Percentiles rank a stretch among this genome's conserved stretches.
Evolutionary conservation across 2,113 vertebrate genomes (phyloP).

Genomic region (Corythornis cristatus): DNA sequence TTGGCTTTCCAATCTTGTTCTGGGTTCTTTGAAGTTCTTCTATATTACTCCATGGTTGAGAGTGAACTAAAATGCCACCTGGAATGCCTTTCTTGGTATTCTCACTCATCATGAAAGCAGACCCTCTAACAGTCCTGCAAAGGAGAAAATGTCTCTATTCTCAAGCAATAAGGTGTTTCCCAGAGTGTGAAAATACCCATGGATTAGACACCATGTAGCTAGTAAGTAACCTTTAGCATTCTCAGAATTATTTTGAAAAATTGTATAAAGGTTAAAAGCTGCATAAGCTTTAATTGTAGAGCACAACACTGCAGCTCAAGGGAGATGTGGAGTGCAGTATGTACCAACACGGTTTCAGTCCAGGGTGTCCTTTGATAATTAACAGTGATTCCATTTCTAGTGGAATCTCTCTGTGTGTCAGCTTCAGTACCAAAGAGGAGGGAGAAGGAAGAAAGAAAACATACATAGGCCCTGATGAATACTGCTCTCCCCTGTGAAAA

Average conservation of each 20-base stretch:
- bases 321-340: background rate
- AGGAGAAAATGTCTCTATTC: background rate
- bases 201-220: background rate
- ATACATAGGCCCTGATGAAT: background rate
- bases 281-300: background rate
- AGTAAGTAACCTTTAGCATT: background rate
- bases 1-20: background rate
- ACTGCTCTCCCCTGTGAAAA: background rate
- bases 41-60: background rate
- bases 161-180: background rate
- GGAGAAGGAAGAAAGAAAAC: background rate
- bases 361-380: slow-evolving; percentile 54
- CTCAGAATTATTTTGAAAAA: background rate
- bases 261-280: background rate
- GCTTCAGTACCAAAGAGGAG: slow-evolving; percentile 4
- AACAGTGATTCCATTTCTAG: background rate
- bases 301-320: background rate
- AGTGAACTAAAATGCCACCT: background rate
- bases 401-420: slow-evolving; percentile 8
- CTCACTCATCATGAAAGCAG: background rate
- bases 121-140: background rate
- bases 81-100: background rate
- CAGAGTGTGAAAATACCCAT: background rate
- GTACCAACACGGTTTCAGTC: slow-evolving; percentile 19
- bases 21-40: background rate